Base-by-base conservation (phyloP, 2,113 vertebrate genomes). In the Romanogobio albipinnatus region DNA sequence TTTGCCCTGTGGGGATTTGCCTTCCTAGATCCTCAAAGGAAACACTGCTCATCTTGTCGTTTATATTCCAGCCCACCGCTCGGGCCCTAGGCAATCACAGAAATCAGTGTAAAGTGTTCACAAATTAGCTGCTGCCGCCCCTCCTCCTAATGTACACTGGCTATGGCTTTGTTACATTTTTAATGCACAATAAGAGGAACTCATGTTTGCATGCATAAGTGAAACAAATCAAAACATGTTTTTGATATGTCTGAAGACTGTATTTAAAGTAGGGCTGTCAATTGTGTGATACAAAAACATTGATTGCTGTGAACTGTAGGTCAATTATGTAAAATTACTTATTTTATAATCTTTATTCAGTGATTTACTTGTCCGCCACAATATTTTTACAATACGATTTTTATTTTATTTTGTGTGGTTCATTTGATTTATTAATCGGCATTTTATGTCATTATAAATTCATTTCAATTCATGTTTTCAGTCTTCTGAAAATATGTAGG, bases 11-110 rank as follows among this genome's bases (percentile, higher is more conserved):
- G 81, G 84, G 84, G 82, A 84, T 88, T 81, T 84, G 8, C 75
- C 19, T 66, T 88, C 71, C 70, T 58, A 79, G 76, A 64, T 62
- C 58, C 68, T 64, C 70, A 76, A 64, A 76, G 75, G 49, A 83
- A 64, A 83, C 83, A 71, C 81, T 81, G 86, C 73, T 68, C 76
- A 68, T 83, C 58, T 61, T 82, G 59, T 83, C 73, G 82, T 83
- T 88, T 86, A 64, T 83, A 76, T 88, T 88, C 70, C 56, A 86
- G 82, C 84, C 82, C 74, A 73, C 43, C 53, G 26, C 81, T 87
- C 33, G 5, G 24, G 71, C 84, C 82, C 87, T 82, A 64, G 82
- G 78, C 89, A 88, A 82, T 88, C 59, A 86, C 80, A 82, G 74
- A 84, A 87, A 85, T 73, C 85, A 83, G 83, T 78, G 58, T 58